Conservation (phyloP, 2,113 vertebrate species). For the Bos indicus region DNA sequence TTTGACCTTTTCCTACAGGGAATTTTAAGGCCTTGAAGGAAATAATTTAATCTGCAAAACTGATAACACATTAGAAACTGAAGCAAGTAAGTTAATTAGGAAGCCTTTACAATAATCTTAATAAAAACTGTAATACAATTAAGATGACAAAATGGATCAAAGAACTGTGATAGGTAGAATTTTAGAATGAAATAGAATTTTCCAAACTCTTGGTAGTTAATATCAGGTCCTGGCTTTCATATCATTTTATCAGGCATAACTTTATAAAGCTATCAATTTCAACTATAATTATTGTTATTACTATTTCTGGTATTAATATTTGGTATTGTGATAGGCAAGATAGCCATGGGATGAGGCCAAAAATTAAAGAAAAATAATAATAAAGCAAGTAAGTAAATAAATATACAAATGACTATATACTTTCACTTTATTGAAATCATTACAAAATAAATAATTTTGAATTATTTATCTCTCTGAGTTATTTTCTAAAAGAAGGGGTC, state of each 20-base stretch:
- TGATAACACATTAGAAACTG: background rate
- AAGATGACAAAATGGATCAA: background rate
- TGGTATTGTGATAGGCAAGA: background rate
- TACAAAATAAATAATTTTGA: background rate
- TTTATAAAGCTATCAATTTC: background rate
- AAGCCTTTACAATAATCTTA: background rate
- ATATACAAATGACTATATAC: background rate
- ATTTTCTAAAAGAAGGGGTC: background rate
- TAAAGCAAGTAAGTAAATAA: background rate
- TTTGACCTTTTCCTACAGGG: background rate
- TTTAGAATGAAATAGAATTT: background rate
- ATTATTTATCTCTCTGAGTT: background rate
- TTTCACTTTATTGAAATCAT: background rate
- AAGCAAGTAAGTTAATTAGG: background rate
- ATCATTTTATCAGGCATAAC: background rate
- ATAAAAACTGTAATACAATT: background rate
- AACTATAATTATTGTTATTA: background rate
- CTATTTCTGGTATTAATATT: background rate
- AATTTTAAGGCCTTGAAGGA: background rate
- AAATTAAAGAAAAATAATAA: background rate
- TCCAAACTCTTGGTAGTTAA: background rate
- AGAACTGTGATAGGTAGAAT: background rate
- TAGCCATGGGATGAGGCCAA: background rate
- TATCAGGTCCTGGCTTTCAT: background rate
- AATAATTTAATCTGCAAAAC: background rate